These are phyloP conservation scores for Aythya baeri DNA, from an alignment of 2,113 vertebrate genomes.

Conservation along the genomic window DNA sequence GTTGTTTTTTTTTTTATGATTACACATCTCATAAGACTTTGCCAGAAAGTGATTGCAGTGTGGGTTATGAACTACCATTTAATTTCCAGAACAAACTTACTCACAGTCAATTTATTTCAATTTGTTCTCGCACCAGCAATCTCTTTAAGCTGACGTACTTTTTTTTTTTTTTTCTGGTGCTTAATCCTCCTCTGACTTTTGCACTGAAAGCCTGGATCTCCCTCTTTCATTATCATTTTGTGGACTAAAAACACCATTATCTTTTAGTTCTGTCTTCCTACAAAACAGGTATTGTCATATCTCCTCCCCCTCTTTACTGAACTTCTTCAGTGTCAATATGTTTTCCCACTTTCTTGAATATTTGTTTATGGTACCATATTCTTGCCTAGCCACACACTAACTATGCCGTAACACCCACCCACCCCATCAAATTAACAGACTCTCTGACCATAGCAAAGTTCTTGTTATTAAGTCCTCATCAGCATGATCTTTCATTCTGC, in stretches of 20 bases:
- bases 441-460: background rate
- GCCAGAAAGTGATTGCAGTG: background rate
- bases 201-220: background rate
- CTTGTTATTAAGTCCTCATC: background rate
- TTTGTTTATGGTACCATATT: background rate
- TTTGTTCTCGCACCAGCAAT: background rate
- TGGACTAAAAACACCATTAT: background rate
- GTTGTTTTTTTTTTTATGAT: background rate
- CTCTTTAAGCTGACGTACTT: background rate
- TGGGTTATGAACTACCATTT: background rate
- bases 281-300: background rate
- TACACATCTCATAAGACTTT: background rate
- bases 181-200: background rate
- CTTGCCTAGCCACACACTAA: background rate
- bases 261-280: background rate
- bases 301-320: fast-evolving
- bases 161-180: background rate
- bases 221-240: background rate
- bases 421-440: background rate
- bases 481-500: background rate
- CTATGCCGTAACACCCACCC: background rate
- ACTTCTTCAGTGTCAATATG: background rate
- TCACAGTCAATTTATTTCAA: background rate
- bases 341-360: background rate
- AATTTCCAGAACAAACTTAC: background rate